Conservation (phyloP, 2,888 invertebrate species). For the Anthophora plumipes region DNA sequence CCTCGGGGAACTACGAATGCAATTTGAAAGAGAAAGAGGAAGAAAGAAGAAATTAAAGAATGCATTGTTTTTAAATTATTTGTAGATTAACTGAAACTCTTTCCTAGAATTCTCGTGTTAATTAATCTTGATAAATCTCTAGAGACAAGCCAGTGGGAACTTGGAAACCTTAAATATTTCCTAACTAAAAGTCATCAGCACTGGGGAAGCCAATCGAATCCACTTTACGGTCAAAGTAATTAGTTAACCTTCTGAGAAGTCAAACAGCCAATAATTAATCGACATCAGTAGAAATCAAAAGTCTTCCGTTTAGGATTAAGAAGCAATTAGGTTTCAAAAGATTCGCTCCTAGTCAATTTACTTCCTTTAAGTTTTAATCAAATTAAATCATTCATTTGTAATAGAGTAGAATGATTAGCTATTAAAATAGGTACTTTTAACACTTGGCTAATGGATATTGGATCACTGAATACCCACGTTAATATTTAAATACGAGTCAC, state of each 20-base stretch:
- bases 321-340: neutral
- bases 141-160: neutral
- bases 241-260: neutral
- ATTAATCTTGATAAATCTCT: neutral
- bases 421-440: no score
- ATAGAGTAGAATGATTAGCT: no score
- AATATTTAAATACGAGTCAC: no score
- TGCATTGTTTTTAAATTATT: no score
- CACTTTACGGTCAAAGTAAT: neutral
- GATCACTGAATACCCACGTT: no score
- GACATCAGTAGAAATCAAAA: neutral
- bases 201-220: neutral
- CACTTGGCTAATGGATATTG: no score
- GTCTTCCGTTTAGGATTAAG: neutral
- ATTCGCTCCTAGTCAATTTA: neutral
- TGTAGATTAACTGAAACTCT: no score
- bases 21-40: no score
- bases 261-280: neutral
- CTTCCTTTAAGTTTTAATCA: neutral
- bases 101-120: neutral
- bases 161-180: neutral
- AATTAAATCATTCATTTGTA: neutral
- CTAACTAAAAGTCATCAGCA: neutral
- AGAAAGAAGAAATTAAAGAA: no score
- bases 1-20: no score